Evolutionary conservation across 2,113 vertebrate genomes (phyloP), one percentile per base, ranked within the genome.

Genomic region (Circaetus cinerascens): DNA sequence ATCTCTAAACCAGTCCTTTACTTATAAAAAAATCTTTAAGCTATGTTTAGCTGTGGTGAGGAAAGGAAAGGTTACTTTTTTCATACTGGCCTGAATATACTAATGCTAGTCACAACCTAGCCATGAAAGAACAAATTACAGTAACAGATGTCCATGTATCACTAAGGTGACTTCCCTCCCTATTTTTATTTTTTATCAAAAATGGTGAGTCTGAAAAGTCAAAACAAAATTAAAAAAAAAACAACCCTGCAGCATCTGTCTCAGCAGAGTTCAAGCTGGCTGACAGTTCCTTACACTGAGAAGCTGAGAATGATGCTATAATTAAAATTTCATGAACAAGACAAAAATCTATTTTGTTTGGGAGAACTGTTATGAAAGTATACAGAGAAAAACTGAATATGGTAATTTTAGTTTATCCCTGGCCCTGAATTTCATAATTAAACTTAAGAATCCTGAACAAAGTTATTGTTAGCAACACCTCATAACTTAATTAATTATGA

Each of bases 251-350:
- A 96, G 93, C 96, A 97, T 97, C 97, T 97, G 93, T 93, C 95
- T 96, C 88, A 69, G 93, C 45, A 96, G 93, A 97, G 94, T 95
- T 97, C 96, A 96, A 96, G 89, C 91, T 97, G 95, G 94, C 81
- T 97, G 96, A 97, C 96, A 97, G 93, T 90, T 95, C 83, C 86
- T 93, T 93, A 88, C 72, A 67, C 87, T 92, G 85, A 96, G 90
- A 96, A 95, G 86, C 86, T 77, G 91, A 94, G 91, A 97, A 89
- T 93, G 89, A 95, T 95, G 67, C 88, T 95, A 93, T 96, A 96
- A 96, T 96, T 96, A 93, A 96, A 97, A 95, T 96, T 95, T 96
- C 89, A 96, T 95, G 91, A 95, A 80, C 76, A 88, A 92, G 73
- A 90, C 88, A 93, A 96, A 96, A 95, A 96, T 76, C 82, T 92